Conservation (phyloP, 2,797 vertebrate species). For the Phoeniculus purpureus region DNA sequence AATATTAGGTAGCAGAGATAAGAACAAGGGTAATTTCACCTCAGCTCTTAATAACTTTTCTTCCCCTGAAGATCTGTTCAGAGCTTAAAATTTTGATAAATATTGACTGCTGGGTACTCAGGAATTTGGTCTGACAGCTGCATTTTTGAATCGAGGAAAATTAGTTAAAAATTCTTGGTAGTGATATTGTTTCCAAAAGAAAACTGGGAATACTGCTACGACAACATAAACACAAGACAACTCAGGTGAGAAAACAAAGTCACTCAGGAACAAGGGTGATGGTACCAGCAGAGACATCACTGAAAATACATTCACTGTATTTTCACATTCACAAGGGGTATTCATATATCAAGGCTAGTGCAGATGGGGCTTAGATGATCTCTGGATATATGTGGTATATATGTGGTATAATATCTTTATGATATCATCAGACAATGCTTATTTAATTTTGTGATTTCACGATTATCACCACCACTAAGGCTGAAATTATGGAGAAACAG, state of each 20-base stretch:
- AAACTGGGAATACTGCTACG: neutral
- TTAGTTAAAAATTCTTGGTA: neutral
- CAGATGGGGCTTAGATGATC: neutral
- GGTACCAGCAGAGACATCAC: neutral
- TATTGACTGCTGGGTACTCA: neutral
- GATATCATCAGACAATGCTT: neutral
- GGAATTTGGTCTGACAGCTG: neutral
- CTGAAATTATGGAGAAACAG: neutral
- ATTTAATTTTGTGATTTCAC: neutral
- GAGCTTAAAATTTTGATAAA: neutral
- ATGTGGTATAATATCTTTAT: neutral
- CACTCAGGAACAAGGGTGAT: neutral
- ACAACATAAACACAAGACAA: neutral
- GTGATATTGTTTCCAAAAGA: neutral
- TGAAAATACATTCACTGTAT: neutral
- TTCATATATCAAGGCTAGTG: neutral
- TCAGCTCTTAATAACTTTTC: neutral
- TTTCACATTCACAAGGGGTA: neutral
- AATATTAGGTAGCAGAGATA: neutral
- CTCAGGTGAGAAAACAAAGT: neutral
- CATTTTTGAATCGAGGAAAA: neutral
- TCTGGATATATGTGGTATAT: neutral
- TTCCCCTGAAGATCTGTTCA: neutral
- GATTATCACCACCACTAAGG: neutral
- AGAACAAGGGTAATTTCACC: neutral